Percentiles rank a stretch among this genome's conserved stretches.
These are phyloP conservation scores for Scartelaos histophorus DNA, from an alignment of 2,113 vertebrate species.

Conservation along the genomic window DNA sequence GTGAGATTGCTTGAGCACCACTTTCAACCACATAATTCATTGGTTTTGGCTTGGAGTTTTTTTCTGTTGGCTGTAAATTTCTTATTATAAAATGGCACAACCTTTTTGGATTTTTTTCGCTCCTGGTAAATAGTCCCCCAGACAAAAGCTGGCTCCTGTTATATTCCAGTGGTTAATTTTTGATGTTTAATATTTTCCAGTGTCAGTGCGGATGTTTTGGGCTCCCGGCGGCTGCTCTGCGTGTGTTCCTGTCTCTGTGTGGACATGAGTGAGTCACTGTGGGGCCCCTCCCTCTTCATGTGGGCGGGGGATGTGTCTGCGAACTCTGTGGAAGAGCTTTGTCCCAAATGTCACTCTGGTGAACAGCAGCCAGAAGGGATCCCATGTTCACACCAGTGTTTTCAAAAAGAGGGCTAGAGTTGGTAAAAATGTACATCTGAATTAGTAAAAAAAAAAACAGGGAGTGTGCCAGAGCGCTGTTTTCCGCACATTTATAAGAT, in stretches of 20 bases:
- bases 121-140: neutral
- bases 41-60: neutral
- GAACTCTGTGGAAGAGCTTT: constrained; percentile 78
- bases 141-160: neutral
- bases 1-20: no score
- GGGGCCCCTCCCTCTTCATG: constrained; percentile 75
- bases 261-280: constrained; percentile 74
- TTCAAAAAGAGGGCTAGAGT: neutral
- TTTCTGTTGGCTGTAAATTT: neutral
- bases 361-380: constrained; percentile 48
- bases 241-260: constrained; percentile 30
- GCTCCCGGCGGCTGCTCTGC: constrained; percentile 26
- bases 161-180: neutral
- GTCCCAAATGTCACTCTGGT: constrained; percentile 77
- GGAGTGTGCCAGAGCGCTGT: no score
- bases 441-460: neutral
- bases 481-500: no score
- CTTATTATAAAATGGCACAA: neutral
- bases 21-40: no score
- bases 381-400: constrained; percentile 29
- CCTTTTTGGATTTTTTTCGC: neutral
- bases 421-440: neutral
- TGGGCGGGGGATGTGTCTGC: constrained; percentile 73
- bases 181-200: constrained; percentile 25
- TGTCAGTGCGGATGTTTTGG: constrained; percentile 15